Base-by-base conservation (phyloP, 2,113 vertebrate genomes). In the Proteles cristata region DNA sequence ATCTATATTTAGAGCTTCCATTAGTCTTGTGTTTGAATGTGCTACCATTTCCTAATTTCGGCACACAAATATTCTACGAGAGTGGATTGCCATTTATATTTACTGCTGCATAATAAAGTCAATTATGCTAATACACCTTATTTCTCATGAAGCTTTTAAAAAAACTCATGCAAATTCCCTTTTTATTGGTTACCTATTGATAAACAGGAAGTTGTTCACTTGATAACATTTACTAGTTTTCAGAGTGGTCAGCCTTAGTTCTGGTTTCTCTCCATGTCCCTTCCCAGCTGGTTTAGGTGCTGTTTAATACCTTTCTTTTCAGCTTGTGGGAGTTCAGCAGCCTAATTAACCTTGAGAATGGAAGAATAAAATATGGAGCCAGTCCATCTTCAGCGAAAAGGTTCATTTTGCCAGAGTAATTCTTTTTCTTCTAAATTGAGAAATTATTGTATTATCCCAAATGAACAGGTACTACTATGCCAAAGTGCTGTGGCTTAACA, bases 1-100 rank as follows among this genome's bases (percentile, higher is more conserved):
- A 84, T 92, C 85, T 98, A 94, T 93, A 92, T 97, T 96, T 93
- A 94, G 94, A 87, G 55, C 43, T 88, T 80, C 82, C 93, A 94
- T 96, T 94, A 95, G 73, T 71, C 88, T 94, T 93, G 53, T 68
- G 45, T 73, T 80, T 90, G 82, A 93, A 76, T 84, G 66, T 71
- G 66, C 84, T 86, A 74, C 84, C 25, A 50, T 91, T 66, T 94
- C 71, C 82, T 92, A 90, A 95, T 89, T 96, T 96, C 79, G 35
- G 39, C 39, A 65, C 69, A 85, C 26, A 48, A 66, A 74, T 94
- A 89, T 65, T 88, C 83, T 71, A 45, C 0, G 16, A 94, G 55
- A 89, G 68, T 76, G 14, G 39, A 65, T 94, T 50, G 61, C 43
- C 88, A 85, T 90, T 79, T 88, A 86, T 86, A 48, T 76, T 61